A percentile compares a stretch with the other conserved stretches of the same genome.
Evolutionary conservation across 2,113 vertebrate species (phyloP).

Genomic region (Turnix velox): DNA sequence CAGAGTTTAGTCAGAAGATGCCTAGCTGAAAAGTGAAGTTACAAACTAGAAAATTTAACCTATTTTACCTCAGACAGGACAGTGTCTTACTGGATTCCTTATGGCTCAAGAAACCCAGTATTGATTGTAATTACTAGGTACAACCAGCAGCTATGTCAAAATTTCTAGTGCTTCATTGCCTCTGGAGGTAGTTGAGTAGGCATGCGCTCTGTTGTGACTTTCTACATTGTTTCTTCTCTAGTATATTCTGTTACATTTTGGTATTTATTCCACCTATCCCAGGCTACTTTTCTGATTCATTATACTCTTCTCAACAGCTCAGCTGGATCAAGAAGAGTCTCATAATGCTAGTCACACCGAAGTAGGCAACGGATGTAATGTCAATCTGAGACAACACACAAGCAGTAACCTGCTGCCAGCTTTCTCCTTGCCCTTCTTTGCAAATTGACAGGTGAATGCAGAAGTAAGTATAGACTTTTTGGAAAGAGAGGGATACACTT

Average conservation of each 20-base stretch:
- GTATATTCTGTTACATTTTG: neutral
- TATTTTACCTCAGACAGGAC: too few relatives aligned
- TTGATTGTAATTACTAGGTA: neutral
- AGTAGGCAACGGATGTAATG: neutral
- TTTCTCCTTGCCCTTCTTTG: neutral
- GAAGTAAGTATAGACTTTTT: neutral
- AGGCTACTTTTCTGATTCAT: neutral
- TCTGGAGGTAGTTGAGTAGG: neutral
- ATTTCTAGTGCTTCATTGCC: neutral
- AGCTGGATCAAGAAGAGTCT: neutral
- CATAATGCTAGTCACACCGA: neutral
- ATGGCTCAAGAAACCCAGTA: neutral
- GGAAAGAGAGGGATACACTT: neutral
- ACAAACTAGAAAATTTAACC: neutral
- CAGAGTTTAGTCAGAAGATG: too few relatives aligned
- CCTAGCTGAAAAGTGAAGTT: neutral
- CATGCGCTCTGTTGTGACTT: neutral
- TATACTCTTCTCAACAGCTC: neutral
- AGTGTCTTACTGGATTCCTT: neutral
- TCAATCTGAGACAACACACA: neutral
- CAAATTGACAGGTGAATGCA: neutral
- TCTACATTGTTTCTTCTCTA: neutral
- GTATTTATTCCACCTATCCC: neutral
- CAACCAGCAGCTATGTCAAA: neutral
- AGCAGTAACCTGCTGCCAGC: neutral